Evolutionary conservation across 2,888 invertebrate species (phyloP).

Genomic region (Campaea margaritaria): DNA sequence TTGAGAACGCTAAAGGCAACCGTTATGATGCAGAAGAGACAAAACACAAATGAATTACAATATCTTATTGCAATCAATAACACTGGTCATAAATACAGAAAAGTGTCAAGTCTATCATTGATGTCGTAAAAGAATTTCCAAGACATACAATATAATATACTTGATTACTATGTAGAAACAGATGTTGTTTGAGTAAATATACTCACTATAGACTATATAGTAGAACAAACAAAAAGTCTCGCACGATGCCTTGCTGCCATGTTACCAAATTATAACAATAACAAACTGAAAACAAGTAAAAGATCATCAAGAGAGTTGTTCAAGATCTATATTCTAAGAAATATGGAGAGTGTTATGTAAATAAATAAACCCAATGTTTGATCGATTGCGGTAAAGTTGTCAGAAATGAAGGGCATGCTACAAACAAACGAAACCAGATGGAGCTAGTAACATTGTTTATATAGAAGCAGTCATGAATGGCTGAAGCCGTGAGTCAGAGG

Average conservation of each 20-base stretch:
- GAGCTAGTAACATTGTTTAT: constrained; percentile 33
- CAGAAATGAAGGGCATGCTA: neutral
- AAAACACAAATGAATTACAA: neutral
- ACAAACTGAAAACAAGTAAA: constrained; percentile 9
- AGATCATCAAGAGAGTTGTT: neutral
- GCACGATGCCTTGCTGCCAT: constrained; percentile 13
- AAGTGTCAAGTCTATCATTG: constrained; percentile 18
- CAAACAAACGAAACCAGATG: constrained; percentile 8
- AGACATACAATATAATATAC: constrained; percentile 30
- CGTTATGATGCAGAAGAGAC: constrained; percentile 3
- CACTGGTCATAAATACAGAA: constrained; percentile 9
- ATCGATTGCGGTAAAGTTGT: neutral
- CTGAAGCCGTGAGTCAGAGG: constrained; percentile 58
- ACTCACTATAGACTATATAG: constrained; percentile 30
- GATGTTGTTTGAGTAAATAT: constrained; percentile 48
- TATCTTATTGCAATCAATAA: constrained; percentile 3
- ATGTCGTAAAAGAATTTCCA: constrained; percentile 34
- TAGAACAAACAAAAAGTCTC: constrained; percentile 29
- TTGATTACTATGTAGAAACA: constrained; percentile 47
- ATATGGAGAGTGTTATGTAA: too few species aligned
- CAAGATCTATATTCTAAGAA: neutral
- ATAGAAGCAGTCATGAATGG: constrained; percentile 47
- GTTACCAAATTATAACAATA: constrained; percentile 24
- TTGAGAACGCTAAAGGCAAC: neutral
- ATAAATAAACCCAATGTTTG: neutral